Evolutionary conservation across 2,888 invertebrate genomes (phyloP).

Genomic region (Hypomecis atomaria): DNA sequence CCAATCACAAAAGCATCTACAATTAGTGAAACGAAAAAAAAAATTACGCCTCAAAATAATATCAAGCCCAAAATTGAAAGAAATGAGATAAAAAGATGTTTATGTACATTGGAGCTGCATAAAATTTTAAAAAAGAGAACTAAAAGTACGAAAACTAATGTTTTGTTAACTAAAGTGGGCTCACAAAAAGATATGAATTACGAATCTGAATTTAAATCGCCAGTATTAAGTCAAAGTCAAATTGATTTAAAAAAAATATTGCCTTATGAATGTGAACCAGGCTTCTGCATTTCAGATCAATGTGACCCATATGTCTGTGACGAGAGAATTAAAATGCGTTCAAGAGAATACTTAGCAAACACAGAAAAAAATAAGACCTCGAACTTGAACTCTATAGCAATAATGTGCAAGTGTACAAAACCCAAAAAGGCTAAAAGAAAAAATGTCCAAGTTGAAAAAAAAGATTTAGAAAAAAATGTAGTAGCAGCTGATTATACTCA

Average conservation of each 20-base stretch:
- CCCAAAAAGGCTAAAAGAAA: neutral
- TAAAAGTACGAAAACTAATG: conserved; percentile 5
- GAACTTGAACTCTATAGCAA: conserved; percentile 22
- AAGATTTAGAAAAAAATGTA: too few species aligned
- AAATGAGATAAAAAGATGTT: conserved; percentile 48
- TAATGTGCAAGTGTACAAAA: neutral
- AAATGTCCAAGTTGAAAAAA: too few species aligned
- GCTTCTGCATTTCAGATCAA: conserved; percentile 47
- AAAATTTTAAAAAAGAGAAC: conserved; percentile 34
- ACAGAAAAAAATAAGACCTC: conserved; percentile 25
- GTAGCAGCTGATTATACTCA: neutral
- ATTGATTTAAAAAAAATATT: conserved; percentile 30
- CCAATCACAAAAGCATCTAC: too few species aligned
- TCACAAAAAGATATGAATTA: conserved; percentile 7
- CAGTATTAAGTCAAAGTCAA: conserved; percentile 9
- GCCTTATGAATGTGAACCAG: conserved; percentile 53
- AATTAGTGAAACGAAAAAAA: conserved; percentile 4
- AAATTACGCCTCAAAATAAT: conserved; percentile 6
- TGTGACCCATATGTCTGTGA: conserved; percentile 51
- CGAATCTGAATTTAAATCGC: conserved; percentile 19
- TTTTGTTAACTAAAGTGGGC: conserved; percentile 35
- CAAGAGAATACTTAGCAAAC: conserved; percentile 16
- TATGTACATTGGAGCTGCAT: conserved; percentile 51
- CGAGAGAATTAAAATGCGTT: conserved; percentile 33
- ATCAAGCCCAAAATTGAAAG: conserved; percentile 2